These are phyloP conservation scores for Hyalella azteca DNA, from an alignment of 2,888 invertebrate species.

Conservation along the genomic window DNA sequence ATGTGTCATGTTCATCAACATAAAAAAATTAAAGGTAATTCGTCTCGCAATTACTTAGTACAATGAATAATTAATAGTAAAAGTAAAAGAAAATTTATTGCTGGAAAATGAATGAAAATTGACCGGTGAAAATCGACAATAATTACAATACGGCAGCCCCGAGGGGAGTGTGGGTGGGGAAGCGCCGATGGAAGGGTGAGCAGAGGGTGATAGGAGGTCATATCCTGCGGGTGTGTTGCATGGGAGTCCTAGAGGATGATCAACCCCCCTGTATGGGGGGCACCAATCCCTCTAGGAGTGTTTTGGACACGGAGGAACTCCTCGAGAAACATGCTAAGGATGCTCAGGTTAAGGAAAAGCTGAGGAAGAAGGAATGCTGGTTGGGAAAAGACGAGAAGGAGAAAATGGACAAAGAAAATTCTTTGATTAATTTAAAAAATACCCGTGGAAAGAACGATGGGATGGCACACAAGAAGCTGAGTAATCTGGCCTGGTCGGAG, in stretches of 20 bases:
- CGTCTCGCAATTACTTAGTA: too few relatives aligned
- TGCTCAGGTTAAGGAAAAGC: background rate
- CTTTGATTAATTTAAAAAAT: too few relatives aligned
- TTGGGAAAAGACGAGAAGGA: background rate
- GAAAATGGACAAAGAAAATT: background rate
- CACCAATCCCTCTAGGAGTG: background rate
- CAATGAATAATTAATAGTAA: too few relatives aligned
- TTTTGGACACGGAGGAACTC: background rate
- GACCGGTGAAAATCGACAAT: too few relatives aligned
- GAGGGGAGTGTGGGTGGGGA: too few relatives aligned
- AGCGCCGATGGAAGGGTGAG: too few relatives aligned
- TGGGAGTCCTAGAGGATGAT: constrained; percentile 20
- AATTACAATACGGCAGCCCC: too few relatives aligned
- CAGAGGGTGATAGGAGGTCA: constrained; percentile 5
- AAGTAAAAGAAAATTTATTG: too few relatives aligned
- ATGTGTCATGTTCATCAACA: too few relatives aligned
- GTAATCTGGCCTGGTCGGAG: background rate
- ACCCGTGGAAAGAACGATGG: background rate
- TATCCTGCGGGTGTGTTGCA: constrained; percentile 11
- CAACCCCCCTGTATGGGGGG: background rate
- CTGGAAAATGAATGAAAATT: too few relatives aligned
- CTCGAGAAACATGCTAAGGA: constrained; percentile 13
- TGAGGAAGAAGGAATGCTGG: background rate
- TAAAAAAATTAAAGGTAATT: too few relatives aligned
- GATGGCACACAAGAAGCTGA: background rate